Percentiles rank a stretch among this genome's conserved stretches.
phyloP scores from a whole-genome alignment of 2,888 invertebrate genomes.

The Hyles lineata region DNA sequence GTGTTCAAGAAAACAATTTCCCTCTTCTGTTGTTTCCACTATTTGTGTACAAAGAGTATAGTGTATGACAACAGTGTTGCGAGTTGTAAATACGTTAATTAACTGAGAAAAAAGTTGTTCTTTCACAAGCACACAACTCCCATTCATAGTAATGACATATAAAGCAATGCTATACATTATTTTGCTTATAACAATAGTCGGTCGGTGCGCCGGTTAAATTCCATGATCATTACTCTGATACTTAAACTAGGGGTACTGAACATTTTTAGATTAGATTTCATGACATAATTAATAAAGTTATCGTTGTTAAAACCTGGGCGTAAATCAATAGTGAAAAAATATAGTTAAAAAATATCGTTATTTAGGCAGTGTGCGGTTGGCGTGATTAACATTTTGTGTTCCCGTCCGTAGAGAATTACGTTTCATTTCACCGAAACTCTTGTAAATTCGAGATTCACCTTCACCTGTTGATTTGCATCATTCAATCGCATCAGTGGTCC shows the following conservation, averaged over 20 bases:
- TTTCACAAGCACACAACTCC: neutral
- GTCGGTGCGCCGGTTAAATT: slow-evolving; percentile 32
- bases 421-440: slow-evolving; percentile 54
- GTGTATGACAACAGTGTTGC: slow-evolving; percentile 52
- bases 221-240: slow-evolving; percentile 40
- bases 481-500: slow-evolving; percentile 45
- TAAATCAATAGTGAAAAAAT: slow-evolving; percentile 25
- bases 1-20: neutral
- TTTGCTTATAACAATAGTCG: slow-evolving; percentile 25
- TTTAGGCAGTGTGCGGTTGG: slow-evolving; percentile 63
- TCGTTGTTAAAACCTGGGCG: slow-evolving; percentile 23
- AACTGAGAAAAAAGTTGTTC: neutral
- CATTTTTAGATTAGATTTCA: slow-evolving; percentile 37
- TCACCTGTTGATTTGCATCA: slow-evolving; percentile 21
- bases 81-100: slow-evolving; percentile 26
- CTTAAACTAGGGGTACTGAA: slow-evolving; percentile 35
- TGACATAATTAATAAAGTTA: slow-evolving; percentile 31
- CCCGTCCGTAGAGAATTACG: slow-evolving; percentile 81
- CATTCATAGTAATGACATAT: neutral
- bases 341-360: slow-evolving; percentile 29
- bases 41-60: slow-evolving; percentile 51
- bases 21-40: slow-evolving; percentile 55
- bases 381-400: slow-evolving; percentile 68
- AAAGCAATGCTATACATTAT: neutral
- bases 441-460: slow-evolving; percentile 54